Percentiles rank a stretch among this genome's conserved stretches.
Evolutionary conservation across 1,140 invertebrate species (phyloP).

Genomic region (Formica selysi): DNA sequence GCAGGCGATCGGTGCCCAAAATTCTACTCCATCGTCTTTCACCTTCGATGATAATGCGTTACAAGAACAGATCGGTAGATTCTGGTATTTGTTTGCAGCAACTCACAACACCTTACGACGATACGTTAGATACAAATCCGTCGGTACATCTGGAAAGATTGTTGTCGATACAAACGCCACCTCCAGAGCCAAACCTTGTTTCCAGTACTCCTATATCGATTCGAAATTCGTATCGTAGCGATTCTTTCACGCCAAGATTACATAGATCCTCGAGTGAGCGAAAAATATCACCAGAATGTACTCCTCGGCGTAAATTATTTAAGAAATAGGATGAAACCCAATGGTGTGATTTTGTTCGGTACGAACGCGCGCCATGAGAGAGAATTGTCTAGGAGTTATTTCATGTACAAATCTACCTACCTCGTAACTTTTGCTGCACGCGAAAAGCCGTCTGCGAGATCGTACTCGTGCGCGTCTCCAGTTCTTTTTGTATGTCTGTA

Average conservation of each 20-base stretch:
- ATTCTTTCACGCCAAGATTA: too few relatives aligned
- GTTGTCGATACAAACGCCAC: conserved; percentile 32
- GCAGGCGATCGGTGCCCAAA: conserved; percentile 49
- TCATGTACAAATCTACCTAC: conserved; percentile 74
- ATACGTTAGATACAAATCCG: not conserved
- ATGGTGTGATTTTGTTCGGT: not conserved
- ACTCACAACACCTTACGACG: not conserved
- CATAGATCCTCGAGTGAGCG: conserved; percentile 24
- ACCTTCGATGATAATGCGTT: not conserved
- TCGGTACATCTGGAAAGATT: conserved; percentile 10
- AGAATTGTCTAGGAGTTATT: not conserved
- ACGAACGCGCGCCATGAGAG: not conserved
- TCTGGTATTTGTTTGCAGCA: not conserved
- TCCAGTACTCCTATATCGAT: conserved; percentile 66
- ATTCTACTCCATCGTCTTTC: conserved; percentile 77
- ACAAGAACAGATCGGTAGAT: not conserved
- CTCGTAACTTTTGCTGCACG: conserved; percentile 81
- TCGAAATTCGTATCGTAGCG: not conserved
- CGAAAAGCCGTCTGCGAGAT: conserved; percentile 82
- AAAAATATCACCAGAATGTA: not conserved
- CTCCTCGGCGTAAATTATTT: not conserved
- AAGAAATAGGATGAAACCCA: not conserved
- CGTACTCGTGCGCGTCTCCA: conserved; percentile 84
- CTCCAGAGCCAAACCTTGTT: conserved; percentile 61
- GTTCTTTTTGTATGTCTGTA: conserved; percentile 87